Evolutionary conservation across 2,797 vertebrate species (phyloP), one percentile per base, ranked within the genome.

Genomic region (Pseudochirops cupreus): DNA sequence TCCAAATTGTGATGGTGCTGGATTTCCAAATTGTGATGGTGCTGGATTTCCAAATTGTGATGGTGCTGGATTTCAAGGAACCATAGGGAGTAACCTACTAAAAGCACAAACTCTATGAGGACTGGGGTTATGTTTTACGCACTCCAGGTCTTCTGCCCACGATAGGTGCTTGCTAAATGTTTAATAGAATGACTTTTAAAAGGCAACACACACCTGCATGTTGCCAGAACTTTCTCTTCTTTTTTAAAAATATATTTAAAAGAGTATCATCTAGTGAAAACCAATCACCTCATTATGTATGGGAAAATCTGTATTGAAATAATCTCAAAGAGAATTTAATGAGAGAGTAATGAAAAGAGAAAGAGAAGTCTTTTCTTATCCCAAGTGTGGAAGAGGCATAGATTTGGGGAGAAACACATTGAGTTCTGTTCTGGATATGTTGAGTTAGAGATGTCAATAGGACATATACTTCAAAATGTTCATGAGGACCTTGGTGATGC

Each of bases 221-320:
- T n/a, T 90, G 46, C 46, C 87, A 90, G 87, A 1, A 90, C 46
- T 90, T 90, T 90, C 21, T 53, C 52, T 53, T 90, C 14, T 10
- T 90, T 53, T 90, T 31, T 46, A 1, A 90, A 54, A 90, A 53
- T 14, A 12, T 90, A 50, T 53, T 50, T 53, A 53, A 90, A 53
- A 90, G 26, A 2, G 50, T 53, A 53, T 54, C 89, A 28, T 53
- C 52, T 90, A 31, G 26, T 90, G 24, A 90, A 90, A 50, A 90
- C 1, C 89, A 53, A 90, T 28, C 46, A 53, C 26, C 26, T 53
- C 28, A 90, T 53, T 39, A 74, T 39, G 50, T 53, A 53, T 28
- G 31, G 57, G 94, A 94, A 91, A 56, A 93, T 92, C 67, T 33
- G 67, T 6, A 91, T 87, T 55, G 21, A 52, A 46, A 52, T 13